These are phyloP conservation scores for Campopleginae sp. DNA, from an alignment of 2,888 invertebrate species.

Conservation along the genomic window DNA sequence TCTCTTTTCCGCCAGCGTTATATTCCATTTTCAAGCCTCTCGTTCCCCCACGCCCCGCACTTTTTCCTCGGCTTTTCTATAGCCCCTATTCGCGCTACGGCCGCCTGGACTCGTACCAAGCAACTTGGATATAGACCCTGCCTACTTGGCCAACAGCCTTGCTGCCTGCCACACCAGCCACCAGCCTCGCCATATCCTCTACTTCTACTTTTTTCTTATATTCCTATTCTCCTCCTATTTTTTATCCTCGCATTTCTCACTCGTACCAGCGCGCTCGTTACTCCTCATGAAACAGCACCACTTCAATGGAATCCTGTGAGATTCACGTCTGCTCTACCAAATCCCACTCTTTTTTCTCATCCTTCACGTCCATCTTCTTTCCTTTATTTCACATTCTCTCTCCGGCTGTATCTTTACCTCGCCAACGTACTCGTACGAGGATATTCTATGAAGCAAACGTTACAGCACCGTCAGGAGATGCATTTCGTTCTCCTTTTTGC, in stretches of 20 bases:
- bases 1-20: constrained; percentile 45
- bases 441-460: too few species aligned
- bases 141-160: constrained; percentile 56
- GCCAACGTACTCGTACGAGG: background rate
- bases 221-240: constrained; percentile 40
- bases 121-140: constrained; percentile 38
- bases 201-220: constrained; percentile 45
- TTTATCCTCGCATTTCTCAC: constrained; percentile 43
- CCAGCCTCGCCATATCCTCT: constrained; percentile 45
- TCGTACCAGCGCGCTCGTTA: constrained; percentile 24
- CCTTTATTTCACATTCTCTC: constrained; percentile 1
- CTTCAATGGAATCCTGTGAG: constrained; percentile 48
- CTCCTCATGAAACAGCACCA: constrained; percentile 46
- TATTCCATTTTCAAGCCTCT: constrained; percentile 33
- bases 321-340: constrained; percentile 44
- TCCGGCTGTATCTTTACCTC: background rate
- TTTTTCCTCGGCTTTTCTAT: constrained; percentile 38
- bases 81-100: constrained; percentile 60
- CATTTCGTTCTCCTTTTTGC: constrained; percentile 52
- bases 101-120: constrained; percentile 50
- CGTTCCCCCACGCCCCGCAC: background rate
- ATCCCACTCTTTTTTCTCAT: constrained; percentile 41
- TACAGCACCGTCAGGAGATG: background rate
- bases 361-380: constrained; percentile 6
- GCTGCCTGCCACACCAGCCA: constrained; percentile 13